Conservation (phyloP, 2,113 vertebrate species). For the Rhodinocichla rosea region DNA sequence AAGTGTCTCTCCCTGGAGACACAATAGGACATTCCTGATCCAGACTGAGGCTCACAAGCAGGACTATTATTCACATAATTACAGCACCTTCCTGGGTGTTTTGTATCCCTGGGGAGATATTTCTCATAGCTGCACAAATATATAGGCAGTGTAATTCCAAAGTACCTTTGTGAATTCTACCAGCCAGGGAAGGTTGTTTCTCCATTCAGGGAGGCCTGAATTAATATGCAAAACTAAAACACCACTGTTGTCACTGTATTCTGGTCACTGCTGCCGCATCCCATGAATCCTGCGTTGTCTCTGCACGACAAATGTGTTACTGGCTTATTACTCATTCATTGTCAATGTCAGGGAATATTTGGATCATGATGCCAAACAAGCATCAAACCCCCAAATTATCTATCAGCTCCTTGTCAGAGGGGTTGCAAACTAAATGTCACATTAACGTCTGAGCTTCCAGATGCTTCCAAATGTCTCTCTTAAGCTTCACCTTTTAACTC, state of each 20-base stretch:
- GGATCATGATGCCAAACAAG: constrained; percentile 53
- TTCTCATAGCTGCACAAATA: neutral
- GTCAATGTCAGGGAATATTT: constrained; percentile 27
- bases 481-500: constrained; percentile 7
- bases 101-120: neutral
- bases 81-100: neutral
- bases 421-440: constrained; percentile 51
- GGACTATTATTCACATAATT: neutral
- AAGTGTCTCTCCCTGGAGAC: neutral
- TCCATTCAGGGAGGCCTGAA: neutral
- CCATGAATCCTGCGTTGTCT: neutral
- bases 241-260: neutral
- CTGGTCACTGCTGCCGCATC: neutral
- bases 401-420: constrained; percentile 21
- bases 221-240: constrained; percentile 4
- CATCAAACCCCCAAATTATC: constrained; percentile 63
- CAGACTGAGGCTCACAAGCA: neutral
- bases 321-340: constrained; percentile 50
- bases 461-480: neutral
- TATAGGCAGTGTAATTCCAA: neutral
- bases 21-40: neutral
- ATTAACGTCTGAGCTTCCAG: constrained; percentile 5
- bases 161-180: fast-evolving
- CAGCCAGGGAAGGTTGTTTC: neutral
- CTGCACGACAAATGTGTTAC: constrained; percentile 38